A percentile compares a stretch with the other conserved stretches of the same genome.
phyloP scores from a whole-genome alignment of 2,113 vertebrate species.

The Poeciliopsis retropinna region DNA sequence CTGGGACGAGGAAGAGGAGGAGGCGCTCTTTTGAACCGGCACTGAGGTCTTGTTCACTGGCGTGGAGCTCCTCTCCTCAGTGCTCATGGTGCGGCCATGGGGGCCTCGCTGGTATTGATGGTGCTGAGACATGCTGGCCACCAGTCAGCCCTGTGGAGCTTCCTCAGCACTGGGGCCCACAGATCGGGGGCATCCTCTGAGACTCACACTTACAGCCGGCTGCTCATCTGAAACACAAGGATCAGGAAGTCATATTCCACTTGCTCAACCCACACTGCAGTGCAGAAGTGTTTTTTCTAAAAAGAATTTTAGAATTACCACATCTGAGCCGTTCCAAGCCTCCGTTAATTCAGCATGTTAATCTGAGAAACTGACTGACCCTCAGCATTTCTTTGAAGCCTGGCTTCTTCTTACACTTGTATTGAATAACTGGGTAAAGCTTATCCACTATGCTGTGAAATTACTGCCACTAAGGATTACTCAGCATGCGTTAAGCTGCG shows the following conservation, averaged over 20 bases:
- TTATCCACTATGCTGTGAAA: conserved; percentile 35
- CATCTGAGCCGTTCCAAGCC: background rate
- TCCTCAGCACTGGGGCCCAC: conserved; percentile 51
- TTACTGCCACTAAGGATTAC: conserved; percentile 14
- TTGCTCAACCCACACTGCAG: background rate
- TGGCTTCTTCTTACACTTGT: conserved; percentile 20
- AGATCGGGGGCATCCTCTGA: conserved; percentile 65
- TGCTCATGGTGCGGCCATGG: conserved; percentile 86
- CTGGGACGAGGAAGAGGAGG: conserved; percentile 91
- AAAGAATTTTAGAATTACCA: conserved; percentile 11
- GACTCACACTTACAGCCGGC: conserved; percentile 47
- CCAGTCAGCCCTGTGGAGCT: conserved; percentile 62
- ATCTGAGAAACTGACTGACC: conserved; percentile 22
- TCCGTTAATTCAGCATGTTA: conserved; percentile 19
- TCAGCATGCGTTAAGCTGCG: background rate
- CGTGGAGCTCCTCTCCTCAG: conserved; percentile 89
- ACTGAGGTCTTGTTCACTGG: conserved; percentile 89
- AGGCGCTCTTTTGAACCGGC: conserved; percentile 93
- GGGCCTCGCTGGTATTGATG: conserved; percentile 72
- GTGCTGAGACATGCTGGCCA: conserved; percentile 74
- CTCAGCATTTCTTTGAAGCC: conserved; percentile 43
- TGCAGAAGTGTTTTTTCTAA: background rate
- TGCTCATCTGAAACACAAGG: conserved; percentile 65
- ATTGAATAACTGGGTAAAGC: conserved; percentile 31
- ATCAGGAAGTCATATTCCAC: conserved; percentile 12